Evolutionary conservation across 35 echinoderm and acorn worm genomes (phyloP), one percentile per base, ranked within the genome.

Genomic region (Hemicentrotus pulcherrimus): DNA sequence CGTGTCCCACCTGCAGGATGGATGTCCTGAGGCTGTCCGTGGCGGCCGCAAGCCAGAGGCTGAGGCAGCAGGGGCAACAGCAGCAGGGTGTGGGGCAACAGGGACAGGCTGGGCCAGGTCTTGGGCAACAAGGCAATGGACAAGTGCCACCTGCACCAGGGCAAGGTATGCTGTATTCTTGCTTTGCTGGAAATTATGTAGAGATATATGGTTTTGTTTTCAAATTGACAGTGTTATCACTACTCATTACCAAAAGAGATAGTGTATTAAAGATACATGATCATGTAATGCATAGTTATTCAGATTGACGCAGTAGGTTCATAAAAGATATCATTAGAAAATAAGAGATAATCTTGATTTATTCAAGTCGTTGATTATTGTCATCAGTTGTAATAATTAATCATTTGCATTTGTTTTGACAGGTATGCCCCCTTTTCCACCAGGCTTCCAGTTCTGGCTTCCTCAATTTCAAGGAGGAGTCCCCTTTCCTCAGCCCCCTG

Each of bases 1-100:
- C 98, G 9, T 99, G 98, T 47, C 98, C 98, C 33, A 98, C 97
- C 18, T 98, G 97, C 93, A 95, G 98, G 32, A 99, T 99, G 98
- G 98, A 99, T 95, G 97, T 99, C 4, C 91, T 99, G 7, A 88
- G 98, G 85, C 94, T 95, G 31, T 94, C 97, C 30, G 95, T 95
- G 2, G 86, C 90, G n/a, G 88, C 46, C 33, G 92, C 96, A 11
- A 47, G 48, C 19, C 94, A 95, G 47, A 94, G 95, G 95, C 93
- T 86, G 48, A 94, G 65, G 86, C 88, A 55, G 24, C 96, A 94
- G 65, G 95, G 88, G 47, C 96, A 86, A 41, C 97, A 97, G 71
- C 96, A 96, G 59, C 94, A 96, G 91, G 70, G 30, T 86, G 87
- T 30, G 24, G 86, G 45, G 47, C 95, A 95, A 35, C 94, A 94